Percentiles rank a stretch among this genome's conserved stretches.
These are phyloP conservation scores for Cerastoderma edule DNA, from an alignment of 2,888 invertebrate species.

Conservation along the genomic window DNA sequence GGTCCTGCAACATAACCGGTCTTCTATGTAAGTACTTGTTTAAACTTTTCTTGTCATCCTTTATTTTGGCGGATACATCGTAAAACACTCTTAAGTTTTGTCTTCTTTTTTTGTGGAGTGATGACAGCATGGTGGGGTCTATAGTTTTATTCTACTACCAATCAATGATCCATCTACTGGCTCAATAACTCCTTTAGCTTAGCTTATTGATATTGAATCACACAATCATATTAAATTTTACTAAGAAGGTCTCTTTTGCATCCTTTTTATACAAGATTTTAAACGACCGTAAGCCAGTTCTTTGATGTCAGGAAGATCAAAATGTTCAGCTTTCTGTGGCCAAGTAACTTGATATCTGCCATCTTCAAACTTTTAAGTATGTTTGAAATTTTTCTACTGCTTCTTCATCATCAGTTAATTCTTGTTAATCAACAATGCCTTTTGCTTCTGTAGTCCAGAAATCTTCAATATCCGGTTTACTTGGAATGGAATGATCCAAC, in stretches of 20 bases:
- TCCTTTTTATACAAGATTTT: constrained; percentile 24
- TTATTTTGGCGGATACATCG: constrained; percentile 34
- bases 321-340: constrained; percentile 39
- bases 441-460: constrained; percentile 35
- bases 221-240: too few species aligned
- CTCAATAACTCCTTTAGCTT: constrained; percentile 35
- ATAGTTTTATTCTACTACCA: constrained; percentile 10
- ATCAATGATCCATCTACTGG: not conserved
- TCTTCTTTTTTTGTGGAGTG: constrained; percentile 30
- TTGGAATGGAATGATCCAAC: constrained; percentile 23
- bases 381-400: constrained; percentile 13
- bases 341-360: constrained; percentile 28
- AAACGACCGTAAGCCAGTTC: constrained; percentile 30
- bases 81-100: constrained; percentile 26
- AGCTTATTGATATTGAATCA: too few species aligned
- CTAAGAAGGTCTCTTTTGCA: constrained; percentile 24
- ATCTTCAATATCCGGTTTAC: constrained; percentile 34
- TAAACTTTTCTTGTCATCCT: constrained; percentile 27
- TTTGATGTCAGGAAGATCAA: constrained; percentile 26
- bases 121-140: constrained; percentile 33
- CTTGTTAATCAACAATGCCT: constrained; percentile 15
- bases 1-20: constrained; percentile 39
- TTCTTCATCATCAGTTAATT: constrained; percentile 8
- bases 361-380: constrained; percentile 24
- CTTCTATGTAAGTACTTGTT: constrained; percentile 44